phyloP scores from a whole-genome alignment of 2,797 vertebrate species.

The Eulemur mongoz region DNA sequence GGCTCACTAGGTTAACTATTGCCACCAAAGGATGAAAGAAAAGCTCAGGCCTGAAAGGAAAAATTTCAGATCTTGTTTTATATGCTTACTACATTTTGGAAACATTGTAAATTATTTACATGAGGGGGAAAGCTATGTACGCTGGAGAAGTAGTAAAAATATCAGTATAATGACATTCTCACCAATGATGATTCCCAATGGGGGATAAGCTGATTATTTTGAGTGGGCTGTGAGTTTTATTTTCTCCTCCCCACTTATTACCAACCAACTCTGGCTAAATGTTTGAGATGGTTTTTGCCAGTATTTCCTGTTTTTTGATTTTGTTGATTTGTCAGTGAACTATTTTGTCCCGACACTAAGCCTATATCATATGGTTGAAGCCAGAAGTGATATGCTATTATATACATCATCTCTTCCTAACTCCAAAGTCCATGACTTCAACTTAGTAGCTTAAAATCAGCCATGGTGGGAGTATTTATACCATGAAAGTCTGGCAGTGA shows the following conservation, averaged over 20 bases:
- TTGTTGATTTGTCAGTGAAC: constrained; percentile 18
- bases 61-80: background rate
- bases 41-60: background rate
- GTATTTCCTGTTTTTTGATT: constrained; percentile 5
- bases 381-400: background rate
- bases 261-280: background rate
- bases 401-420: background rate
- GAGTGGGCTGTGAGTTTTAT: constrained; percentile 5
- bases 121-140: background rate
- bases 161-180: background rate
- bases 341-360: constrained; percentile 4
- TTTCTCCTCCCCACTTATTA: constrained; percentile 9
- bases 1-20: background rate
- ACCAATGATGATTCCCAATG: background rate
- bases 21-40: background rate
- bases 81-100: background rate
- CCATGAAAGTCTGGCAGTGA: background rate
- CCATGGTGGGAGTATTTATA: background rate
- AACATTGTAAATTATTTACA: background rate
- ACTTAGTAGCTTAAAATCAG: background rate
- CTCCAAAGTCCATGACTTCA: background rate
- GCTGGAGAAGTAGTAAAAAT: background rate
- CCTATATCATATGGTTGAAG: background rate
- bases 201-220: background rate
- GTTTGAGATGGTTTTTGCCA: background rate